phyloP scores from a whole-genome alignment of 2,113 vertebrate genomes.

The Podiceps cristatus region DNA sequence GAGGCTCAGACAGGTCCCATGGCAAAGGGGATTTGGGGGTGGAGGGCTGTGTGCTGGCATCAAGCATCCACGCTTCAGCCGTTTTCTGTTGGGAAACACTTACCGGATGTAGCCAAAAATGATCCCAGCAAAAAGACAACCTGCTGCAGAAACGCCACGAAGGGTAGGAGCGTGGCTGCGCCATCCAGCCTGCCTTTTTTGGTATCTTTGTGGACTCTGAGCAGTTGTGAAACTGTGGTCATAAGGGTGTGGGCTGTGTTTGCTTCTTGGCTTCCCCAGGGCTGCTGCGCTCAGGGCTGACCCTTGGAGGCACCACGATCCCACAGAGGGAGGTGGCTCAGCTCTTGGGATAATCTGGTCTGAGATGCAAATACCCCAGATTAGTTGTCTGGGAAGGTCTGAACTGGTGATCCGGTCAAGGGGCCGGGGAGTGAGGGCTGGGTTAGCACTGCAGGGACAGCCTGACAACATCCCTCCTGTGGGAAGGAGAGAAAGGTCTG shows the following conservation, averaged over 20 bases:
- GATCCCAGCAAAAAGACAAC: neutral
- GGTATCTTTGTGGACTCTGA: neutral
- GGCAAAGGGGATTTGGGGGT: neutral
- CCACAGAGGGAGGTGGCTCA: neutral
- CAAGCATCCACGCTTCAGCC: neutral
- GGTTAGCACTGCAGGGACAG: neutral
- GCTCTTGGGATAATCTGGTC: neutral
- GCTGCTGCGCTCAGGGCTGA: neutral
- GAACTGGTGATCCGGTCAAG: neutral
- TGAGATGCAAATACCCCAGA: neutral
- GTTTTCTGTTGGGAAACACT: neutral
- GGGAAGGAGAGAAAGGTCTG: neutral
- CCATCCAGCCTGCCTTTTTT: neutral
- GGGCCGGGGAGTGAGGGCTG: neutral
- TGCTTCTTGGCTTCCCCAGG: neutral
- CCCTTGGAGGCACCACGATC: neutral
- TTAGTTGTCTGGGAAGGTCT: neutral
- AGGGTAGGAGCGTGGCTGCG: fast-evolving
- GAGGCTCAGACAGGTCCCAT: neutral
- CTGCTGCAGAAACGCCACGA: neutral
- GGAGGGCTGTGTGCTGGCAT: neutral
- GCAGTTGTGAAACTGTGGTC: neutral
- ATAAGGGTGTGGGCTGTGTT: neutral
- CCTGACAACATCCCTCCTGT: neutral
- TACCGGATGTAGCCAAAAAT: neutral